Conservation (phyloP, 1,140 invertebrate genomes). For the Gryon sp. region DNA sequence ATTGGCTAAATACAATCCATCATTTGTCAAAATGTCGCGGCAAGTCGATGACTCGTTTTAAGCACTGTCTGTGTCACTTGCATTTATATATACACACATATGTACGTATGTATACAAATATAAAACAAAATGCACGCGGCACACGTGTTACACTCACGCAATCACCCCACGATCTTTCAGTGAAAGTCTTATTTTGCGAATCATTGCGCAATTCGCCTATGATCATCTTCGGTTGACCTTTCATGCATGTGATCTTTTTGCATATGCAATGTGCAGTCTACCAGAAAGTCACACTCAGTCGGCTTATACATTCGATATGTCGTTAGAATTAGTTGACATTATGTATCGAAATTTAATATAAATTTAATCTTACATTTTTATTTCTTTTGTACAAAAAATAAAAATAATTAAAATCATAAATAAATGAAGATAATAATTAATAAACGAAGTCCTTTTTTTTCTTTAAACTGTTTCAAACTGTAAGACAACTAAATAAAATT, state of each 20-base stretch:
- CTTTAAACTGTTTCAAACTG: no score
- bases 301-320: background rate
- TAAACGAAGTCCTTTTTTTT: no score
- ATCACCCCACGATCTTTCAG: slow-evolving; percentile 59
- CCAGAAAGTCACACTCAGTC: slow-evolving; percentile 23
- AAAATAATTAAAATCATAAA: no score
- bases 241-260: slow-evolving; percentile 53
- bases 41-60: slow-evolving; percentile 41
- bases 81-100: background rate
- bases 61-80: slow-evolving; percentile 30
- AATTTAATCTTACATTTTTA: background rate
- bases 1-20: slow-evolving; percentile 45
- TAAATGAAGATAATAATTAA: no score
- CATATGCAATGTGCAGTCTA: slow-evolving; percentile 9
- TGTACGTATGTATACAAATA: no score
- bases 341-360: background rate
- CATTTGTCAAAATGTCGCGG: slow-evolving; percentile 46
- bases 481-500: no score
- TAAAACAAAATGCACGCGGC: no score
- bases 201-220: slow-evolving; percentile 68
- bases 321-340: slow-evolving; percentile 4
- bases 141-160: slow-evolving; percentile 46
- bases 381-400: no score
- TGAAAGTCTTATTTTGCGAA: slow-evolving; percentile 71
- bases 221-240: slow-evolving; percentile 71